Percentiles rank a stretch among this genome's conserved stretches.
These are phyloP conservation scores for Babyrousa celebensis DNA, from an alignment of 2,797 vertebrate species.

Conservation along the genomic window DNA sequence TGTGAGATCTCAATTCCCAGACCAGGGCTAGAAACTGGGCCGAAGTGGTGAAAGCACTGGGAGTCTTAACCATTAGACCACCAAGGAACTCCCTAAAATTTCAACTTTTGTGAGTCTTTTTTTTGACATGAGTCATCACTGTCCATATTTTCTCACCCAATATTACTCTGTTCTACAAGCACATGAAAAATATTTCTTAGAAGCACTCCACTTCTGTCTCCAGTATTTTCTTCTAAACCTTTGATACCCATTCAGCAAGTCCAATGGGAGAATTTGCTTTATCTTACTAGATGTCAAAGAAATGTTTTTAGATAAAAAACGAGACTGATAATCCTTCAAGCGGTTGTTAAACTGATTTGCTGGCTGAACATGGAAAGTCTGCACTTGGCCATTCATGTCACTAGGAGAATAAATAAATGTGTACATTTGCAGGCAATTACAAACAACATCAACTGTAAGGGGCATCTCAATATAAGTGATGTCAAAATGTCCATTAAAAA, in stretches of 20 bases:
- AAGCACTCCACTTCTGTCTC: not conserved
- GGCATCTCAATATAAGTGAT: not conserved
- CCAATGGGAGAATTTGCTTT: not conserved
- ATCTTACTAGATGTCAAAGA: not conserved
- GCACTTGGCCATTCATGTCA: not conserved
- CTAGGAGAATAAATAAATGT: slow-evolving; percentile 44
- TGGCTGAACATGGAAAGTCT: not conserved
- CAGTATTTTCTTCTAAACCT: slow-evolving; percentile 57
- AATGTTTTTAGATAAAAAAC: slow-evolving; percentile 16
- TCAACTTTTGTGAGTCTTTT: slow-evolving; percentile 53
- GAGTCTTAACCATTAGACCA: not conserved
- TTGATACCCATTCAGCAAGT: slow-evolving; percentile 37
- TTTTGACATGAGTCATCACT: not conserved
- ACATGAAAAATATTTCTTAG: slow-evolving; percentile 42
- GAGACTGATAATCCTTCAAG: slow-evolving; percentile 31
- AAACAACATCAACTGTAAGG: not conserved
- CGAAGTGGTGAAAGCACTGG: too few relatives aligned
- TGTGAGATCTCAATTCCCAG: too few relatives aligned
- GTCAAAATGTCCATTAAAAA: not conserved
- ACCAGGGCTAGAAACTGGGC: too few relatives aligned
- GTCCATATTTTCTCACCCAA: slow-evolving; percentile 42
- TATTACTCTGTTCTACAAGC: not conserved
- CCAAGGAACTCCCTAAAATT: not conserved
- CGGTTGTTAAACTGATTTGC: slow-evolving; percentile 7
- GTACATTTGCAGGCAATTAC: not conserved